Evolutionary conservation across 2,113 vertebrate genomes (phyloP), one percentile per base, ranked within the genome.

Genomic region (Amphiprion ocellaris): DNA sequence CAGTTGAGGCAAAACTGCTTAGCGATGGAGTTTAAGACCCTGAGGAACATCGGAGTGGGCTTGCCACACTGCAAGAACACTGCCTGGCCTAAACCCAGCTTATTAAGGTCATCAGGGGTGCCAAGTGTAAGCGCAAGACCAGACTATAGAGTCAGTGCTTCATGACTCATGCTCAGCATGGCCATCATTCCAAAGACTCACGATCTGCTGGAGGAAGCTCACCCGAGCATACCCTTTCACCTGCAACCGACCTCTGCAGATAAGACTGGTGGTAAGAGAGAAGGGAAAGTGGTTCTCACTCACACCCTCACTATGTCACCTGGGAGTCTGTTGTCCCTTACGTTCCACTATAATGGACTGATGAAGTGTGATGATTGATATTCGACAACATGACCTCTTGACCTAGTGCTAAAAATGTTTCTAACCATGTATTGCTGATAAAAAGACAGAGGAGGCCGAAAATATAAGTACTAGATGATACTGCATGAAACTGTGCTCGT

Each of bases 111-210:
- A 72, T 71, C 54, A 26, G 65, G 74, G 60, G 67, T 63, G 69
- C 46, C 67, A 73, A 65, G 63, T 59, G 66, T 56, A 39, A 76
- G 46, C 26, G 62, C 60, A 77, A 69, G 26, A 81, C 56, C 41
- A 17, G 70, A 77, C 77, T 24, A 44, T 5, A 52, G 41, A 82
- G 50, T 56, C 44, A 10, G 47, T 61, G 80, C 69, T 77, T 79
- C 62, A 60, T 89, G 83, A 84, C 60, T 84, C 74, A 67, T 58
- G 28, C 73, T 70, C 77, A 88, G 81, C 70, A 53, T 74, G 60
- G 49, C 44, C 65, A 52, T 86, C 71, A 23, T 64, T 79, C 71
- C 52, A 59, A 53, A 70, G 53, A 69, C 73, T 73, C 54, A 61
- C 56, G 70, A 79, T 41, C 74, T 74, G 54, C 81, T 69, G 64